Evolutionary conservation across 2,113 vertebrate genomes (phyloP), one percentile per base, ranked within the genome.

Genomic region (Stegastes partitus): DNA sequence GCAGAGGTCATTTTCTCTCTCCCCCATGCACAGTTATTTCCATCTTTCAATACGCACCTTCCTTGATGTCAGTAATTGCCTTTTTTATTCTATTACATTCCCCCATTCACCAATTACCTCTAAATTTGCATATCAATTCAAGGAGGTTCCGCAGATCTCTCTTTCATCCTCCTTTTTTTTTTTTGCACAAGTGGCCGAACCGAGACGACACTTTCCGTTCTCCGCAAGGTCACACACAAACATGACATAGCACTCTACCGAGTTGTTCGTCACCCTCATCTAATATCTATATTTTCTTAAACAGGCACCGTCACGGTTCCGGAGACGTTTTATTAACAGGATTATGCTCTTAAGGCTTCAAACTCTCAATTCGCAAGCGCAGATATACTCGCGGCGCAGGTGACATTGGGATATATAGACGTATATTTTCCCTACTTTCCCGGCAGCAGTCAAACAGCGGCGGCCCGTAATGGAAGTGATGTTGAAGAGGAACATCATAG

Each of bases 301-400:
- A 77, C 26, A 51, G 77, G 57, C 22, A 2, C 47, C 0, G 4
- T 21, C 68, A 42, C 16, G 62, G 57, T 22, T 68, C 37, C 23
- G 51, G 37, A 79, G 54, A 31, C 23, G 25, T 34, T 58, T 50
- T 42, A 59, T 50, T 44, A 79, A 86, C 83, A 87, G 45, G 56
- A 69, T 70, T 73, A 81, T 83, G 79, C 84, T 87, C 84, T 90
- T 79, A 88, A 64, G 44, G 21, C 71, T 74, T 74, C 44, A 64
- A 68, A 50, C 53, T 51, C 21, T n/a, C 7, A 37, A 22, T 66
- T 65, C 69, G 31, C 31, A 34, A n/a, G 34, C 7, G 56, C 26
- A 44, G 7, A 58, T 58, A 68, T 25, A 31, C 22, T 45, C 34
- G 59, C n/a, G 11, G 51, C 11, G 0, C 71, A 69, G 66, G 47